Evolutionary conservation across 1,140 invertebrate genomes (phyloP), one percentile per base, ranked within the genome.

Genomic region (Hydropsyche tenuis): DNA sequence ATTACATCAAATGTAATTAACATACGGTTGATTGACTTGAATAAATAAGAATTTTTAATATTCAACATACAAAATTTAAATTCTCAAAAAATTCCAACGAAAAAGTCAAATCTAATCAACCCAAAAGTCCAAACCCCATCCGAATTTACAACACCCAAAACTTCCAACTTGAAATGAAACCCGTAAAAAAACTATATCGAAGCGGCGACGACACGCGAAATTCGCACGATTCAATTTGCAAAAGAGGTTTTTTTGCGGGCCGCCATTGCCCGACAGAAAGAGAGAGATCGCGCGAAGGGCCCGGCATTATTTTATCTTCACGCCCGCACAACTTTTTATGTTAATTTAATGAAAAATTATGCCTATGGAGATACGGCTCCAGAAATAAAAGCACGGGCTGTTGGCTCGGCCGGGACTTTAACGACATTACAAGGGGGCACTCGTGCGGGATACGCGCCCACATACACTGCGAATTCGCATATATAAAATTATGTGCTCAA

Each of bases 281-380:
- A 62, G 65, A 18, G 25, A 25, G 64, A 22, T 48, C 30, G 65
- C 30, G 64, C n/a, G 45, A 25, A 45, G 45, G 2, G 30, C 9
- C 43, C 65, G 76, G 56, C 75, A 77, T 75, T 78, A 75, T 75
- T 75, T 78, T 78, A 78, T 78, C 77, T 78, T 78, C 74, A 78
- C 77, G 74, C 77, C 77, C 74, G 74, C 72, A 75, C 77, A 75
- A 78, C 74, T 78, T 78, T 78, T 78, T 78, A 78, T 78, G 77
- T 78, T 78, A 78, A 78, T 78, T 75, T 78, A 78, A 78, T 78
- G 77, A 78, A 78, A 78, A 78, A 78, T 78, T 78, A 78, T 78
- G 77, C 77, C 77, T 74, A 73, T 72, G 74, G 72, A 78, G 77
- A 78, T 78, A 73, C 70, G 70, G 73, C 45, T 75, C 68, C 69